Conservation (phyloP, 2,113 vertebrate species). For the Cavia porcellus region DNA sequence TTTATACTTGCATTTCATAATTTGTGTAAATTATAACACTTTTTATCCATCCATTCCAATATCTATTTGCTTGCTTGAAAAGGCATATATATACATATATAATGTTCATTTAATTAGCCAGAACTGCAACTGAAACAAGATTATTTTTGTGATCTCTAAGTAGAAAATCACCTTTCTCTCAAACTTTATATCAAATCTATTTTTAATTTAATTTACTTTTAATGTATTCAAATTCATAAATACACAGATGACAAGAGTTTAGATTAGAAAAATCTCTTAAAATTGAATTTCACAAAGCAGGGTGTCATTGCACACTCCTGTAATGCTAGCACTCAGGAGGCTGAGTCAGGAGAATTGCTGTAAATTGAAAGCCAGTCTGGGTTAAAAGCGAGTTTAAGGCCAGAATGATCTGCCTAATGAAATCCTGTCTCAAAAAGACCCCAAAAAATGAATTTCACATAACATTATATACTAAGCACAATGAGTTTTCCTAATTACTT, state of each 20-base stretch:
- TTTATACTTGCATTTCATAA: not conserved
- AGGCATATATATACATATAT: not conserved
- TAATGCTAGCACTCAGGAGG: not conserved
- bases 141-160: not conserved
- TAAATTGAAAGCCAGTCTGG: not conserved
- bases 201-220: not conserved
- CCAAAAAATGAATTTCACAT: not conserved
- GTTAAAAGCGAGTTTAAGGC: not conserved
- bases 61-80: not conserved
- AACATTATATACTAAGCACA: not conserved
- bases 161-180: not conserved
- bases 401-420: not conserved
- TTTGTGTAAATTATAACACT: not conserved
- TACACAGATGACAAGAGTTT: not conserved
- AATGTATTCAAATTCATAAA: not conserved
- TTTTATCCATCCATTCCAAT: not conserved
- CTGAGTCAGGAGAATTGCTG: not conserved
- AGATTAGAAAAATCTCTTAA: not conserved
- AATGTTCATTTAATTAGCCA: not conserved
- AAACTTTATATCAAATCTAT: not conserved
- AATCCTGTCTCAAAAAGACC: not conserved
- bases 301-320: not conserved
- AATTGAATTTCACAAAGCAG: not conserved
- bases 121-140: not conserved
- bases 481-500: not conserved